Base-by-base conservation (phyloP, 2,888 invertebrate genomes). In the Xestoiulus laeticollis region DNA sequence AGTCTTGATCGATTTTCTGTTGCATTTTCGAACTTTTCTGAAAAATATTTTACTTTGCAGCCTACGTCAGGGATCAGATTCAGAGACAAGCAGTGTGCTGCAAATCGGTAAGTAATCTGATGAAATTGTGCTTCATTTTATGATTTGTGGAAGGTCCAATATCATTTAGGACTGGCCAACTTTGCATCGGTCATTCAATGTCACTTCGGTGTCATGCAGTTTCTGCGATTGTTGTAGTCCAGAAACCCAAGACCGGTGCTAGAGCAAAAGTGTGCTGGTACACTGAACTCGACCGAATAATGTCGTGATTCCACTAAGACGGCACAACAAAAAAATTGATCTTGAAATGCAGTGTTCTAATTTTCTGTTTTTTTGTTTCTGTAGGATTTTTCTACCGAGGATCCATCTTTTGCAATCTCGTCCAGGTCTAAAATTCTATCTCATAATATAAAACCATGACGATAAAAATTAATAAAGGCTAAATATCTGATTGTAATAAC, bases 241-340 rank as follows among this genome's bases (percentile, higher is more conserved):
- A n/a, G 53, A 53, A 53, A 53, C 53, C 53, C 0, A n/a, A n/a
- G 53, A 53, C 1, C n/a, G 53, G 53, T 53, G 53, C 53, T n/a
- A 53, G 53, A 53, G 53, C 12, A 19, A 53, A 53, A 53, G 53
- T 53, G 53, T 53, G 53, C 53, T 53, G 53, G 53, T 53, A 1
- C 53, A 53, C 53, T 2, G 53, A 53, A 53, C 53, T 53, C 1
- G 53, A 53, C 53, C 53, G 5, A 53, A 53, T 53, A 19, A n/a
- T 53, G 53, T 53, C 53, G 12, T 16, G 83, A 86, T 83, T 83
- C 43, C 32, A 68, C 68, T 84, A 78, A 38, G 78, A 87, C 38
- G 32, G 83, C 38, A 82, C 26, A 83, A 68, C 84, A 10, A 68
- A 26, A 87, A n/a, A n/a, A n/a, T n/a, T n/a, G n/a, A n/a, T n/a